phyloP scores from a whole-genome alignment of 2,113 vertebrate genomes.

The Hyaena hyaena region DNA sequence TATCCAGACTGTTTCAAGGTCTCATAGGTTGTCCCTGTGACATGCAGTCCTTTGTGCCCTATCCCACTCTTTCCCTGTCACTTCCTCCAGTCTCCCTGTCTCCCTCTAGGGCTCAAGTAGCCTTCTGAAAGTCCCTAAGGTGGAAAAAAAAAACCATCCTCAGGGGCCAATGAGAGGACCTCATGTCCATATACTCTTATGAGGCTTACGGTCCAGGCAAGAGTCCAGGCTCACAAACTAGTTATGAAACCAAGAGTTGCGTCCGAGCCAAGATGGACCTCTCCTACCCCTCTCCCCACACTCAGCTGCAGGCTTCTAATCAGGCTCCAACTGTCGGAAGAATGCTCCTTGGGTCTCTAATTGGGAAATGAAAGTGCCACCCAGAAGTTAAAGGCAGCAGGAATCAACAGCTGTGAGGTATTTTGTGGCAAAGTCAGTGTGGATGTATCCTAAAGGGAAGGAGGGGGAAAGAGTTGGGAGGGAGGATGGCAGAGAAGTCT shows the following conservation, averaged over 20 bases:
- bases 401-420: not conserved
- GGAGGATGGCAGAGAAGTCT: not conserved
- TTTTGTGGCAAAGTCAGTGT: not conserved
- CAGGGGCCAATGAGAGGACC: not conserved
- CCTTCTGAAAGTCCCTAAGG: not conserved
- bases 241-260: not conserved
- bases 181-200: not conserved
- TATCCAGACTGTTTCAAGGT: not conserved
- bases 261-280: not conserved
- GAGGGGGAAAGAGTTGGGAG: not conserved
- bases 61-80: not conserved
- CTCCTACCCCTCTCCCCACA: fast-evolving
- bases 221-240: not conserved
- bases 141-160: not conserved
- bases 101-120: not conserved
- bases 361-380: not conserved
- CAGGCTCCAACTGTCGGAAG: not conserved
- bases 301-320: not conserved
- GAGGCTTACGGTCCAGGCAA: not conserved
- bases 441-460: too few species aligned
- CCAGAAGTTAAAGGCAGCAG: slow-evolving; percentile 6
- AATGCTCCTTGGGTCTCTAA: not conserved
- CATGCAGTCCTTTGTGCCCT: not conserved
- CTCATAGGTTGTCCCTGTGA: not conserved
- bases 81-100: not conserved